Evolutionary conservation across 2,797 vertebrate genomes (phyloP).

Genomic region (Ambastaia sidthimunki): DNA sequence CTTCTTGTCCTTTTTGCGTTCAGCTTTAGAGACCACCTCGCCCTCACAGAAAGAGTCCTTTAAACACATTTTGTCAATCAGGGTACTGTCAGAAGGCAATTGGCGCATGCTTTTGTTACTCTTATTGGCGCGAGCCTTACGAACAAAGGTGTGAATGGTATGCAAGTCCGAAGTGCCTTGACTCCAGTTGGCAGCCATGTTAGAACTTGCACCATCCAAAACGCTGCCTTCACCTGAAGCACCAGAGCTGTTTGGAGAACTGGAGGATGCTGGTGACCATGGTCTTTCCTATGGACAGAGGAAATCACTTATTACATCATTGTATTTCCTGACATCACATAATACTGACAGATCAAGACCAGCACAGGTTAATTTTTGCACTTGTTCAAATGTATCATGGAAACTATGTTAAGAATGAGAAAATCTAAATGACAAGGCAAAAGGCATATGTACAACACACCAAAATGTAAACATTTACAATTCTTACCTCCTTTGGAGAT

Average conservation of each 20-base stretch:
- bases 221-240: conserved; percentile 76
- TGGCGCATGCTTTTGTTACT: conserved; percentile 85
- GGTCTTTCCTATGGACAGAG: conserved; percentile 77
- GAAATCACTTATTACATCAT: not conserved
- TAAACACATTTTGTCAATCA: conserved; percentile 90
- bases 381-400: not conserved
- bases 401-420: not conserved
- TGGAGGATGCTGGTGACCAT: conserved; percentile 88
- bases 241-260: conserved; percentile 83
- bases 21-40: conserved; percentile 73
- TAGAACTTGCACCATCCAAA: conserved; percentile 81
- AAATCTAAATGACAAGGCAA: not conserved
- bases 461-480: not conserved
- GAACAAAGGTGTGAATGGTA: conserved; percentile 91
- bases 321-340: too few species aligned
- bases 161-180: conserved; percentile 85
- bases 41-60: conserved; percentile 87
- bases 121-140: conserved; percentile 89
- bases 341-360: not conserved
- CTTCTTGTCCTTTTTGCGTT: conserved; percentile 88
- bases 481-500: conserved; percentile 85
- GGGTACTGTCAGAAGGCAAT: conserved; percentile 83
- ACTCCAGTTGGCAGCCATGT: conserved; percentile 83
- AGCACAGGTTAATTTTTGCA: too few species aligned
- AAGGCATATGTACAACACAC: not conserved